Evolutionary conservation across 1,140 invertebrate genomes (phyloP), one percentile per base, ranked within the genome.

Genomic region (Musca vetustissima): DNA sequence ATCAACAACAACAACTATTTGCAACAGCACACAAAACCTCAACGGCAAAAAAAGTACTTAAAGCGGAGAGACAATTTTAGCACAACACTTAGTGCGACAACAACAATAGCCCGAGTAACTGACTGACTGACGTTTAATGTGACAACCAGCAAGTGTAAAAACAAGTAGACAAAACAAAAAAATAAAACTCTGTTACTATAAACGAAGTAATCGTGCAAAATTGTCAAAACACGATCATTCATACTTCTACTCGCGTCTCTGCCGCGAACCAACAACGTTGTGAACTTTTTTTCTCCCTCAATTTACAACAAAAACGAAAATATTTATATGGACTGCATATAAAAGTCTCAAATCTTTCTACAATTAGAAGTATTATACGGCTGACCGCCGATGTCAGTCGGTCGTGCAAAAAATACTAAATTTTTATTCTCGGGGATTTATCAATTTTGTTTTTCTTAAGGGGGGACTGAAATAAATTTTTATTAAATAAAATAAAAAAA

Each of bases 361-460:
- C 57, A 61, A 61, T 61, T 61, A 61, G 17, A 61, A 32, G 8
- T 32, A 61, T 61, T 61, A 43, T 17, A 43, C 57, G 57, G 28
- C 57, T 61, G 57, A 61, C 57, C 28, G 28, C 28, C 57, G 57
- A 17, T 61, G 57, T 61, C 28, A 61, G 28, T 43, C 32, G 8
- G 32, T 36, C 28, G 36, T 22, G 8, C n/a, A n/a, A 61, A n/a
- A 43, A 43, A 61, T 1, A 24, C 4, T 36, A 36, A 6, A 17
- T 15, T 61, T 36, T 25, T 55, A 19, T 61, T 19, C 15, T 55
- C 8, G 11, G 52, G 52, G 15, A 21, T 57, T 43, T 6, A 61
- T 43, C 13, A 43, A 21, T 61, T 61, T n/a, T 59, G 8, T 32
- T n/a, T 9, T 15, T 55, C 25, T 55, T 25, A 24, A 24, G 49